A percentile compares a stretch with the other conserved stretches of the same genome.
phyloP scores from a whole-genome alignment of 2,797 vertebrate genomes.

The Buceros bicornis region DNA sequence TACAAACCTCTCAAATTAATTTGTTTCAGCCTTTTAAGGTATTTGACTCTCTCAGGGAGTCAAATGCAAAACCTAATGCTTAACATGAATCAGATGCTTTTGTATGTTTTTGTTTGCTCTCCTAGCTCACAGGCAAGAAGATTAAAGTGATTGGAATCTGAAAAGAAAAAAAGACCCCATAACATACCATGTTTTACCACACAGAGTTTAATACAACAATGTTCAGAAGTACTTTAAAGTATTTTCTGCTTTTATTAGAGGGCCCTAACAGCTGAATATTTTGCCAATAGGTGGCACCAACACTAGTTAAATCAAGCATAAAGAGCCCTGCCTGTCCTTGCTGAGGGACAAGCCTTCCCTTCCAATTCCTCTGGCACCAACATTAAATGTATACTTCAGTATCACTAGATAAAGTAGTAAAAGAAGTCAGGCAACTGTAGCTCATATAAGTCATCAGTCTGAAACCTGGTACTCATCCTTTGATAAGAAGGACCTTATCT shows the following conservation, averaged over 20 bases:
- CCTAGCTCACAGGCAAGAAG: neutral
- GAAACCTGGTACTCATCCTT: neutral
- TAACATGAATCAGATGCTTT: conserved; percentile 2
- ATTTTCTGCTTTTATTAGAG: neutral
- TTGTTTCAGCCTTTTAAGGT: neutral
- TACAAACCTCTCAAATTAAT: neutral
- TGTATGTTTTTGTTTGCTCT: neutral
- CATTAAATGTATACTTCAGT: neutral
- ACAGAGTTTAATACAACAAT: neutral
- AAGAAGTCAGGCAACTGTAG: neutral
- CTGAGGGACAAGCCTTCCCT: neutral
- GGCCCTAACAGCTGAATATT: neutral
- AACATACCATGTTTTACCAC: neutral
- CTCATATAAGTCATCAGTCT: neutral
- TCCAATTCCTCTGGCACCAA: neutral
- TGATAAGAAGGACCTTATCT: neutral
- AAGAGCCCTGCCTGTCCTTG: neutral
- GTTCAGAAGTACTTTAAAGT: neutral
- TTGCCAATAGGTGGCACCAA: conserved; percentile 50
- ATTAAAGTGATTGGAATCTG: neutral
- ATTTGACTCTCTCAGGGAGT: neutral
- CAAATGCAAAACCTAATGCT: conserved; percentile 10
- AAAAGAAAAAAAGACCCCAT: neutral
- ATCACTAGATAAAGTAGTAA: neutral
- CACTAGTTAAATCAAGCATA: neutral